A percentile compares a stretch with the other conserved stretches of the same genome.
These are phyloP conservation scores for Chymomyza amoena DNA, from an alignment of 2,888 invertebrate genomes.

Conservation along the genomic window DNA sequence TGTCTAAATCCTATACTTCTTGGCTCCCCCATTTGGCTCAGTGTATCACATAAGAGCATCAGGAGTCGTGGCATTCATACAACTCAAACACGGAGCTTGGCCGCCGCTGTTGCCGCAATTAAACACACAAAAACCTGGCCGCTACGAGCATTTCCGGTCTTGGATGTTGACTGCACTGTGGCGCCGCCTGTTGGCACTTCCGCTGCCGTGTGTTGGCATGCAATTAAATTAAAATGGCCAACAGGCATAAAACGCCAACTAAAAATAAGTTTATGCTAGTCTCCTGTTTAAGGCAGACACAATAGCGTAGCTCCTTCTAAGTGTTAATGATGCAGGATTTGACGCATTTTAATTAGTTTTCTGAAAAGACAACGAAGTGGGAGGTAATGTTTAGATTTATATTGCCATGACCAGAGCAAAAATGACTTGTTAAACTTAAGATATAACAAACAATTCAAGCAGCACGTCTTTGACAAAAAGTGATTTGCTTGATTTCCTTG, in stretches of 20 bases:
- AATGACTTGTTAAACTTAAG: neutral
- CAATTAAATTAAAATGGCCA: slow-evolving; percentile 60
- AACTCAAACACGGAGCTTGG: slow-evolving; percentile 43
- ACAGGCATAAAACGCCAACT: neutral
- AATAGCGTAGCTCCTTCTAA: neutral
- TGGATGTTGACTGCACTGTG: neutral
- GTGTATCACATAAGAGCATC: neutral
- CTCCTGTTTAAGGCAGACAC: neutral
- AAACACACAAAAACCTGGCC: slow-evolving; percentile 57
- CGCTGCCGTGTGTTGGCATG: slow-evolving; percentile 22
- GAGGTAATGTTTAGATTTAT: neutral
- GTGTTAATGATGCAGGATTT: slow-evolving; percentile 40
- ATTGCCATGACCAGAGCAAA: neutral
- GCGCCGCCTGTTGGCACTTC: slow-evolving; percentile 36
- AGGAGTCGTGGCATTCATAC: neutral
- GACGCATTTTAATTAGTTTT: slow-evolving; percentile 42
- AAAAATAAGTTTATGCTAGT: neutral
- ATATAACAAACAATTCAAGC: neutral
- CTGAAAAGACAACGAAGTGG: neutral
- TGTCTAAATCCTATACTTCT: neutral
- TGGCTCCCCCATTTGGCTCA: neutral
- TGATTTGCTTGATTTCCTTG: neutral
- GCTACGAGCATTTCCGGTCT: slow-evolving; percentile 56
- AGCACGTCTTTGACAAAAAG: neutral
- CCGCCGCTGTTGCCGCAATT: slow-evolving; percentile 48